Conservation (phyloP, 2,113 vertebrate genomes). For the Aegotheles bennettii region DNA sequence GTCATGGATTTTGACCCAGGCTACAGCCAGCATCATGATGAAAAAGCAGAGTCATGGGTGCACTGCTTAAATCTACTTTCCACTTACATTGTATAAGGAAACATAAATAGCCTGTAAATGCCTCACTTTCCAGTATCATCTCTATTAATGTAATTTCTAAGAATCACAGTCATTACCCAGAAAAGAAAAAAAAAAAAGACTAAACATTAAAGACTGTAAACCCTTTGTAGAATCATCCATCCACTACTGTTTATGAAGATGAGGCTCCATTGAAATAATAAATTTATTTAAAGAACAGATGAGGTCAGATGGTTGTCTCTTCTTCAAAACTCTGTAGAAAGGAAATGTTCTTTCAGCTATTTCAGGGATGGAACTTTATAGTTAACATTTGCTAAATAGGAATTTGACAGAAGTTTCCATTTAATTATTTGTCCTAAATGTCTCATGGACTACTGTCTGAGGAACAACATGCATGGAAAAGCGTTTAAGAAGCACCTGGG, state of each 20-base stretch:
- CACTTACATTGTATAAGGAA: background rate
- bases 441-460: background rate
- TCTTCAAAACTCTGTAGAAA: background rate
- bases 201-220: background rate
- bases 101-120: background rate
- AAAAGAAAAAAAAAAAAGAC: background rate
- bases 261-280: background rate
- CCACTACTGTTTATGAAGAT: background rate
- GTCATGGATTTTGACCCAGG: background rate
- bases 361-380: background rate
- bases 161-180: background rate
- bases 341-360: background rate
- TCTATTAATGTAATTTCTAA: background rate
- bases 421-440: background rate
- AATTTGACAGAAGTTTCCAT: background rate
- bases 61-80: background rate
- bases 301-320: background rate
- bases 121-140: background rate
- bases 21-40: background rate
- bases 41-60: background rate
- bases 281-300: background rate
- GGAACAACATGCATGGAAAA: background rate
- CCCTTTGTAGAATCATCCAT: background rate
- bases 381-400: background rate
- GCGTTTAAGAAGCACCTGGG: background rate